Evolutionary conservation across 2,797 vertebrate genomes (phyloP).

Genomic region (Clamator glandarius): DNA sequence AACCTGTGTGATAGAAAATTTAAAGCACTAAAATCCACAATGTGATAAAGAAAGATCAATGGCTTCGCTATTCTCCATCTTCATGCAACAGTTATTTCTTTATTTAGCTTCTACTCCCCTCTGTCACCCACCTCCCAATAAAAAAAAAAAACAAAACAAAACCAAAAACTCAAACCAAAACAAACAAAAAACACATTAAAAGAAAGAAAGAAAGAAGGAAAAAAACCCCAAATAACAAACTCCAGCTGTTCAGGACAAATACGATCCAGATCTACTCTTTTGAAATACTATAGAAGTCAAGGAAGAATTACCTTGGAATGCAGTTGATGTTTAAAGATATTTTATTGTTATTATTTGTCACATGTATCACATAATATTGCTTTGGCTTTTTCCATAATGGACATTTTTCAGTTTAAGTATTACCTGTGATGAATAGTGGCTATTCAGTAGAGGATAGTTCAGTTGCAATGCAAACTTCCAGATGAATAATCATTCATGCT

Average conservation of each 20-base stretch:
- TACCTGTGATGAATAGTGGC: neutral
- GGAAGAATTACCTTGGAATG: neutral
- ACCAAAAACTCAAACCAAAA: neutral
- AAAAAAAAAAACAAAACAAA: neutral
- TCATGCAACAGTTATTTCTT: neutral
- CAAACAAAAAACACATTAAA: fast-evolving
- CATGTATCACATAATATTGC: neutral
- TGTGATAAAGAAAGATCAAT: neutral
- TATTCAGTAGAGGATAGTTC: conserved; percentile 4
- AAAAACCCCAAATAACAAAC: neutral
- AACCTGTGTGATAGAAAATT: neutral
- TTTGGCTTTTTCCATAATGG: neutral
- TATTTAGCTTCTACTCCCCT: neutral
- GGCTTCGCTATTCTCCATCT: neutral
- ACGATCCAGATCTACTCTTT: neutral
- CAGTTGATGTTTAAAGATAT: neutral
- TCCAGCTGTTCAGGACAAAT: neutral
- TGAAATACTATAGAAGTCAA: neutral
- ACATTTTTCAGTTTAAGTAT: neutral
- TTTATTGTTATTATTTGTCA: neutral
- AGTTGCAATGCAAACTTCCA: neutral
- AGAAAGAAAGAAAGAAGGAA: neutral
- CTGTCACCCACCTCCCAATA: fast-evolving
- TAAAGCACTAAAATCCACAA: neutral
- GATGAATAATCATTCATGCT: neutral